A percentile compares a stretch with the other conserved stretches of the same genome.
These are phyloP conservation scores for Mormyrus lacerda DNA, from an alignment of 2,113 vertebrate species.

Conservation along the genomic window DNA sequence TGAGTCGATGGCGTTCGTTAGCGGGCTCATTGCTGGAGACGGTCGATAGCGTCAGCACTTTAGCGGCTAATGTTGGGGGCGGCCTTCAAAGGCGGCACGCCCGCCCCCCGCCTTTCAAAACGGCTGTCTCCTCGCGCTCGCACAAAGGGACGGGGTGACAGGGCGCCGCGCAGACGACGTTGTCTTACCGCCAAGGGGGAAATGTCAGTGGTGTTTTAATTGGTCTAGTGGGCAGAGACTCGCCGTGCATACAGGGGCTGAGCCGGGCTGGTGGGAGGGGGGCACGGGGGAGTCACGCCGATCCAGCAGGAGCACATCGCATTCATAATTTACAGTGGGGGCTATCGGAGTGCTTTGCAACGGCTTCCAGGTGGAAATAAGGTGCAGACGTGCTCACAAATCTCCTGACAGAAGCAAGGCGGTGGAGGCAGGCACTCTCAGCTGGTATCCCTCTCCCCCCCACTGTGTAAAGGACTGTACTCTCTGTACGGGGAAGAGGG, in stretches of 20 bases:
- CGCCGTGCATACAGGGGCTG: neutral
- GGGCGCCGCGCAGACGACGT: neutral
- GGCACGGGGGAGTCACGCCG: conserved; percentile 3
- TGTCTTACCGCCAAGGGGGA: neutral
- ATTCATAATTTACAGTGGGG: conserved; percentile 60
- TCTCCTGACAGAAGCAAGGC: conserved; percentile 14
- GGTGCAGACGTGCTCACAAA: conserved; percentile 40
- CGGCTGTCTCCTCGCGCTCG: neutral
- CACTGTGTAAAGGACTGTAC: neutral
- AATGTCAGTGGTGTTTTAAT: conserved; percentile 5
- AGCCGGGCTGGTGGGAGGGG: neutral
- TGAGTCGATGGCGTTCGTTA: neutral
- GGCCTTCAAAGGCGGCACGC: neutral
- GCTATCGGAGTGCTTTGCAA: conserved; percentile 47
- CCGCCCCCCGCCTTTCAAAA: neutral
- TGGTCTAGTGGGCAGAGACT: neutral
- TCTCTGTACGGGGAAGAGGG: neutral
- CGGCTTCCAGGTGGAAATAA: conserved; percentile 41
- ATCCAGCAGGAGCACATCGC: conserved; percentile 36
- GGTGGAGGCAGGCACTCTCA: conserved; percentile 22
- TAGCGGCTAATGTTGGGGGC: neutral
- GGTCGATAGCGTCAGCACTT: neutral
- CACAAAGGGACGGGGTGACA: neutral
- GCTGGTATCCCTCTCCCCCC: neutral
- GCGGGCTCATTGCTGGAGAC: neutral